Conservation (phyloP, 1,140 invertebrate species). For the Orchestia grillus region DNA sequence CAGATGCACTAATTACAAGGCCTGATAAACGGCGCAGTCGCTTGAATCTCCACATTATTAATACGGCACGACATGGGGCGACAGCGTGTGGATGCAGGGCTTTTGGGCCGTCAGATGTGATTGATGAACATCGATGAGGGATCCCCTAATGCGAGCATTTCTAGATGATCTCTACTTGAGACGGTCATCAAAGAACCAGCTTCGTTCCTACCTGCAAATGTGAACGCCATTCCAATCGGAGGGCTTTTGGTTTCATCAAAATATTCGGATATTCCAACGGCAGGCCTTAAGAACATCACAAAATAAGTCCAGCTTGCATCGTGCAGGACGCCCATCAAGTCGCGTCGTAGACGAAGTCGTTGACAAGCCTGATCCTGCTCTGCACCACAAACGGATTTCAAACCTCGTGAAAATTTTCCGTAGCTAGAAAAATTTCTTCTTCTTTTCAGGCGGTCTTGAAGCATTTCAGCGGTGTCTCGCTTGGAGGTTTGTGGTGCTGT, state of each 20-base stretch:
- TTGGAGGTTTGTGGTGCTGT: too few species aligned
- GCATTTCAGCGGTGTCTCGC: too few species aligned
- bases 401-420: too few species aligned
- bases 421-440: too few species aligned
- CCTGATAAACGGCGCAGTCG: not conserved
- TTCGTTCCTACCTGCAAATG: not conserved
- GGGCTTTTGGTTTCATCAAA: not conserved
- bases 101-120: not conserved
- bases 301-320: not conserved
- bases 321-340: too few species aligned
- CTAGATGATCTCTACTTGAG: not conserved
- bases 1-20: not conserved
- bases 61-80: not conserved
- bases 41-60: not conserved
- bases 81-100: not conserved
- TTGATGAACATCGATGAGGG: not conserved
- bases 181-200: not conserved
- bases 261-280: not conserved
- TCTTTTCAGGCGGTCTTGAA: too few species aligned
- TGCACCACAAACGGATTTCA: too few species aligned
- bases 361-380: too few species aligned
- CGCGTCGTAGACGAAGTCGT: too few species aligned
- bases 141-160: not conserved
- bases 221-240: not conserved
- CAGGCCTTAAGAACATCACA: not conserved